These are phyloP conservation scores for Drosophila aldrichi DNA, from an alignment of 2,888 invertebrate genomes.

Conservation along the genomic window DNA sequence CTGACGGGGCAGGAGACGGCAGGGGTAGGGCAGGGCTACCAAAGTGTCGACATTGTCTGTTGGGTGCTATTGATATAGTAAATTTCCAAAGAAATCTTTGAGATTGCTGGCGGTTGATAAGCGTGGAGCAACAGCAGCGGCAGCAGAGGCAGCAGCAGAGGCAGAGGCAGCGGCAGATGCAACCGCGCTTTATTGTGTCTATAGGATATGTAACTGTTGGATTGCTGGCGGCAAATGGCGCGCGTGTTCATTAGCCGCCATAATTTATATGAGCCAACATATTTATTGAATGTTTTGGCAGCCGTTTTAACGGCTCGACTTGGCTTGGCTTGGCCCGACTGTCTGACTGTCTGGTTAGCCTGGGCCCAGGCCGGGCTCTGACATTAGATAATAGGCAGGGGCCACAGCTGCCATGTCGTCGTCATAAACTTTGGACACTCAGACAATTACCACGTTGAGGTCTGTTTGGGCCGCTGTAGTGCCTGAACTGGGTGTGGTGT, in stretches of 20 bases:
- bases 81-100: slow-evolving; percentile 77
- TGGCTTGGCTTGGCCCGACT: slow-evolving; percentile 8
- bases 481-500: slow-evolving; percentile 70
- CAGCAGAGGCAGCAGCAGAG: slow-evolving; percentile 40
- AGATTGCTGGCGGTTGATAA: slow-evolving; percentile 76
- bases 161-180: slow-evolving; percentile 56
- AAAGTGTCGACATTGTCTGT: slow-evolving; percentile 69
- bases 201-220: slow-evolving; percentile 35
- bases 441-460: slow-evolving; percentile 67
- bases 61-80: slow-evolving; percentile 72
- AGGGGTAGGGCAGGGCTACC: slow-evolving; percentile 24
- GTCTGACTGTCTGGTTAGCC: neutral
- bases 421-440: slow-evolving; percentile 64
- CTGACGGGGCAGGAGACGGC: slow-evolving; percentile 19
- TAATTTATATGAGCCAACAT: slow-evolving; percentile 80
- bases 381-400: slow-evolving; percentile 63
- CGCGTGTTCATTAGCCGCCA: slow-evolving; percentile 78
- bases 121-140: slow-evolving; percentile 55
- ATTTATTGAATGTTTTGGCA: slow-evolving; percentile 82
- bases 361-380: slow-evolving; percentile 6
- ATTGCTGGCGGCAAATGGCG: slow-evolving; percentile 54
- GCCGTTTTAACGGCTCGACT: slow-evolving; percentile 68
- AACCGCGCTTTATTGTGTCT: slow-evolving; percentile 67
- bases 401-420: slow-evolving; percentile 59
- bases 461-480: slow-evolving; percentile 34